Evolutionary conservation across 37 sponge, comb jelly and placozoan species (phyloP), one percentile per base, ranked within the genome.

Genomic region (Beroe forskalii): DNA sequence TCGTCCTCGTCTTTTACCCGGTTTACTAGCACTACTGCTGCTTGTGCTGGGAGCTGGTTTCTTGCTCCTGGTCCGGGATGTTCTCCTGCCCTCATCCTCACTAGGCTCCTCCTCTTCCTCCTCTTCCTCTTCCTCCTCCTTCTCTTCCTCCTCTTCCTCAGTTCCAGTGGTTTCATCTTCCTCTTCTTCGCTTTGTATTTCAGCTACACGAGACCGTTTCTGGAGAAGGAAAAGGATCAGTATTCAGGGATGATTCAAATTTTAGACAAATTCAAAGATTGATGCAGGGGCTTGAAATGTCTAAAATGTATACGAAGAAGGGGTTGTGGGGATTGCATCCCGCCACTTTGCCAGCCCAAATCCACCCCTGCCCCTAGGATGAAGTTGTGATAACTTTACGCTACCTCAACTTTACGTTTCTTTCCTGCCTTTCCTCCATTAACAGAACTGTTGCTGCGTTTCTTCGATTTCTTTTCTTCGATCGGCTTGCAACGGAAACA

Each of bases 351-450:
- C n/a, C n/a, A n/a, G n/a, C n/a, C n/a, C n/a, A n/a, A n/a, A n/a
- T n/a, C n/a, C n/a, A n/a, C n/a, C n/a, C n/a, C n/a, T n/a, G n/a
- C n/a, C n/a, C n/a, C n/a, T n/a, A n/a, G n/a, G n/a, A n/a, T n/a
- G n/a, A n/a, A n/a, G n/a, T n/a, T n/a, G n/a, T 55, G 17, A 55
- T 20, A 55, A 55, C 60, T 55, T 55, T 17, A 55, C 60, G 17
- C 32, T 35, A 69, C 72, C 72, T 69, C 72, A 35, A 69, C 38
- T 69, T 69, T 69, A 27, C 72, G 35, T 17, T 69, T 69, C 17
- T 69, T 69, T 36, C 72, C 72, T 35, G 72, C 4, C 38, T 32
- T 69, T 2, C 38, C 36, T 36, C 38, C 32, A 36, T 35, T 69
- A 35, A 32, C 12, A 36, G 9, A 14, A 20, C 37, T 33, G 32